Percentiles rank a stretch among this genome's conserved stretches.
These are phyloP conservation scores for Phrynocephalus forsythii DNA, from an alignment of 2,797 vertebrate genomes.

Conservation along the genomic window DNA sequence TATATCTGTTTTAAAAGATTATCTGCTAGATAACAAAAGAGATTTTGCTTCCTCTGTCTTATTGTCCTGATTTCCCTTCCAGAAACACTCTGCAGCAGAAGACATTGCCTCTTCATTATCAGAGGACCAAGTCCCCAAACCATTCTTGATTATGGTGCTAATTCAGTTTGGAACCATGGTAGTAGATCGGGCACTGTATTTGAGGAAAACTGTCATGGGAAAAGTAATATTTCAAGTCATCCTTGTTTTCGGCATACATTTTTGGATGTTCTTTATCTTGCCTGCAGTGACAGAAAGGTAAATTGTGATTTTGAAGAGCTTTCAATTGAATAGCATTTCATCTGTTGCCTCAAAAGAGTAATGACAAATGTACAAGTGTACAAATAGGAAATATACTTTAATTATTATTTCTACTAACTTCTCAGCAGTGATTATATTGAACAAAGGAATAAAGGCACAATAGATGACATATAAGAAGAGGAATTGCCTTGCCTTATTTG, in stretches of 20 bases:
- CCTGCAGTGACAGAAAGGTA: constrained; percentile 94
- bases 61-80: constrained; percentile 54
- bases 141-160: constrained; percentile 97
- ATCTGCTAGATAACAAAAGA: background rate
- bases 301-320: background rate
- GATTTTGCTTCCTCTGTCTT: constrained; percentile 1
- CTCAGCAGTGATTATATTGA: background rate
- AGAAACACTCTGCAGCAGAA: constrained; percentile 97
- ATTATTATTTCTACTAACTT: background rate
- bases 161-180: constrained; percentile 99
- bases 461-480: background rate
- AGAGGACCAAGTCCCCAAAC: constrained; percentile 95
- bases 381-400: background rate
- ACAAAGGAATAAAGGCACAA: background rate
- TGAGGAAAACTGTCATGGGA: constrained; percentile 95
- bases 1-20: constrained; percentile 3
- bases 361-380: no score
- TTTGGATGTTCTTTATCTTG: constrained; percentile 99
- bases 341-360: background rate
- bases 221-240: constrained; percentile 98
- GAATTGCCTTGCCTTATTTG: background rate
- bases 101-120: constrained; percentile 97
- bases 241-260: constrained; percentile 97
- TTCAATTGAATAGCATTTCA: background rate
- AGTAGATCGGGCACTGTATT: constrained; percentile 95